Conservation (phyloP, 1,140 invertebrate genomes). For the Drosophila kohkoa region DNA sequence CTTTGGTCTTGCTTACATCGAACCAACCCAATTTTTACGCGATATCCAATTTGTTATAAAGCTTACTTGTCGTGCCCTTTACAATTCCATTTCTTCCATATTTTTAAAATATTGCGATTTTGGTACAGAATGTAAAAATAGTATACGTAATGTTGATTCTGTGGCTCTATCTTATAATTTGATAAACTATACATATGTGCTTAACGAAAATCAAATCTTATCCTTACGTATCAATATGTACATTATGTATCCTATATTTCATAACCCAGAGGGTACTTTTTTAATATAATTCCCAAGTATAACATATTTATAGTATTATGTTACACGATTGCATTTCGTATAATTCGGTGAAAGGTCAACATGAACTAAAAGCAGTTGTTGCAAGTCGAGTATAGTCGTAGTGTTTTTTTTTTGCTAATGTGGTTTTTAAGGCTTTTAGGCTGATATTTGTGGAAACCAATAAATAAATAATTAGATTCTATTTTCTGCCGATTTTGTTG, state of each 20-base stretch:
- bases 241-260: too few relatives aligned
- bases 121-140: too few relatives aligned
- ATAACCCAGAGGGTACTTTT: too few relatives aligned
- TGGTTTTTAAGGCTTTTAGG: constrained; percentile 43
- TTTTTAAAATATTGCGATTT: too few relatives aligned
- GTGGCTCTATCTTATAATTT: too few relatives aligned
- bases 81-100: too few relatives aligned
- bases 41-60: constrained; percentile 31
- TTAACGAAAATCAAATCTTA: too few relatives aligned
- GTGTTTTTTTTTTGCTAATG: constrained; percentile 6
- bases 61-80: background rate
- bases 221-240: too few relatives aligned
- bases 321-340: constrained; percentile 1
- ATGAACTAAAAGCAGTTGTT: constrained; percentile 26
- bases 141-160: too few relatives aligned
- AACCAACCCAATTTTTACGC: constrained; percentile 66
- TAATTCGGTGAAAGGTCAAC: constrained; percentile 40
- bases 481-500: constrained; percentile 51
- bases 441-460: constrained; percentile 67
- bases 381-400: constrained; percentile 21
- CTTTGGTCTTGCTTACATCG: constrained; percentile 47
- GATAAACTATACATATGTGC: too few relatives aligned
- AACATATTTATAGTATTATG: background rate
- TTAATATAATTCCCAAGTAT: background rate
- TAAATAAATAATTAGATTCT: constrained; percentile 78